Evolutionary conservation across 2,888 invertebrate genomes (phyloP), one percentile per base, ranked within the genome.

Genomic region (Apoda limacodes): DNA sequence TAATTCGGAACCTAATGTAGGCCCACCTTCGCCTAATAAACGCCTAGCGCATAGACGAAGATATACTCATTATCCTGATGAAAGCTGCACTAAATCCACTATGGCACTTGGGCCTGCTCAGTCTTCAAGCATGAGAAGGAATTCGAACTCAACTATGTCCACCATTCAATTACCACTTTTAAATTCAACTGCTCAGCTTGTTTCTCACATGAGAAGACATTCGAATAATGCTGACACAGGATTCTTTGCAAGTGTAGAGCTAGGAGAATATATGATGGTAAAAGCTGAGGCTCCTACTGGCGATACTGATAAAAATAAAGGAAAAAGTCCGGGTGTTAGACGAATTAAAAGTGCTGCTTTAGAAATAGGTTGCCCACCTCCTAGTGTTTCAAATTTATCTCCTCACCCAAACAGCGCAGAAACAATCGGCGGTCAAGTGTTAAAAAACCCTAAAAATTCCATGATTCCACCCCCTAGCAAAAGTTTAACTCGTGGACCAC

Each of bases 361-460:
- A 45, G 89, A 88, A 60, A 87, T 88, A 25, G 85, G 86, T 11
- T 88, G 88, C 46, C 86, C 86, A 7, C 87, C 88, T 21, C 85
- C 87, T 0, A 86, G 86, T 37, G 84, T 86, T 12, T 86, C 86
- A 37, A 87, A 89, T 58, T 74, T 92, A 49, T 87, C 88, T n/a
- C 86, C 89, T 10, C 90, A 92, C 67, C 91, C 91, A 1, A 91
- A 90, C 52, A 91, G 91, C 58, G 87, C 89, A 24, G 91, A 92
- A 62, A 88, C 90, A 4, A 90, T 92, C 22, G 85, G 84, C 20
- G 86, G 86, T 1, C 85, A 85, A 48, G 83, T 83, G 52, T 67
- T 87, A n/a, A 85, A 86, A 45, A 88, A 88, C 61, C 88, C 88
- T 3, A 81, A 83, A 51, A 83, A 70, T 39, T 82, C 84, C 3